These are phyloP conservation scores for Zeugodacus cucurbitae DNA, from an alignment of 1,140 invertebrate genomes.

Conservation along the genomic window DNA sequence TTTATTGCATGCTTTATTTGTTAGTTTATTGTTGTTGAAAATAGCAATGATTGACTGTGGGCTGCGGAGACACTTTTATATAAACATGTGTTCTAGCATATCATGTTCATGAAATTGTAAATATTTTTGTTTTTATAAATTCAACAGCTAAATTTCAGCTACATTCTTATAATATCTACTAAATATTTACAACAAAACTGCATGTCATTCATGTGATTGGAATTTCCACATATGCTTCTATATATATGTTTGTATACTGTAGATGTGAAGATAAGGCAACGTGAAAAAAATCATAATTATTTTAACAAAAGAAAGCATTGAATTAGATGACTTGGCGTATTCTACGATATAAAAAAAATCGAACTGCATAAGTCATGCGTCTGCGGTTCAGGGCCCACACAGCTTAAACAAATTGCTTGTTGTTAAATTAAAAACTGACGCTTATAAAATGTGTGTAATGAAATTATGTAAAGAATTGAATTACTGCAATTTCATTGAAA, in stretches of 20 bases:
- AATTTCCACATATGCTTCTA: neutral
- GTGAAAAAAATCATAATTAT: neutral
- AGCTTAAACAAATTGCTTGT: neutral
- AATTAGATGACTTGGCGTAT: constrained; percentile 9
- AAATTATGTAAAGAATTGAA: neutral
- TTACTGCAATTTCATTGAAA: neutral
- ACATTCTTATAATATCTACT: neutral
- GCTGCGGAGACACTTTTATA: neutral
- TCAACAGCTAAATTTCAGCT: neutral
- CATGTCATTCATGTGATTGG: neutral
- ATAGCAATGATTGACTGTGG: neutral
- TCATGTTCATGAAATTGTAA: neutral
- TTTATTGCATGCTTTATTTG: neutral
- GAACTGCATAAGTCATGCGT: neutral
- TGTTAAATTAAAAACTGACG: neutral
- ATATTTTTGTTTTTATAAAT: neutral
- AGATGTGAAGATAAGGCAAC: neutral
- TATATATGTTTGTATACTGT: neutral
- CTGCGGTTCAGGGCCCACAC: neutral
- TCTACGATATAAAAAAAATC: neutral
- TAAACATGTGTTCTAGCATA: neutral
- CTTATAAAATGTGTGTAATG: neutral
- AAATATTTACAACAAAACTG: neutral
- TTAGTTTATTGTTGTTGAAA: neutral
- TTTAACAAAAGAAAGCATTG: neutral